Percentiles rank a stretch among this genome's conserved stretches.
phyloP scores from a whole-genome alignment of 2,888 invertebrate species.

The Tuta absoluta region DNA sequence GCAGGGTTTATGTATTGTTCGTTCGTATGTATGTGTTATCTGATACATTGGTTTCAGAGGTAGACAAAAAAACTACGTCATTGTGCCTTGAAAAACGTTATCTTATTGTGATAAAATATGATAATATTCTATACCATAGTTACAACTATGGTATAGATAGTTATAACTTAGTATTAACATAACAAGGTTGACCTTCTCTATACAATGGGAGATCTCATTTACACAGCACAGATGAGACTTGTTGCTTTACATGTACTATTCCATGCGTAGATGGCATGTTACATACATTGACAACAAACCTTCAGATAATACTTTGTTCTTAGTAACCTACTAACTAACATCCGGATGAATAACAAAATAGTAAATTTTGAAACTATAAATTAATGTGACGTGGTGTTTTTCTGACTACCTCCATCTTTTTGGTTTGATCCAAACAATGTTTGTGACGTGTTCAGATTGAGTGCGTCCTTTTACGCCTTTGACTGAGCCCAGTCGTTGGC shows the following conservation, averaged over 20 bases:
- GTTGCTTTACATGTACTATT: neutral
- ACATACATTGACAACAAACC: too few relatives aligned
- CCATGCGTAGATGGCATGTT: too few relatives aligned
- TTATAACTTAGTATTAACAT: neutral
- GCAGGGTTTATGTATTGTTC: neutral
- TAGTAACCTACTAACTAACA: too few relatives aligned
- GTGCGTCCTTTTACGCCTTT: too few relatives aligned
- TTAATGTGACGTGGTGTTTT: neutral
- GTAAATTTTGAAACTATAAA: neutral
- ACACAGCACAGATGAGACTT: neutral
- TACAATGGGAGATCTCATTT: neutral
- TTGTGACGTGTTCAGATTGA: too few relatives aligned
- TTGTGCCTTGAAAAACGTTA: neutral
- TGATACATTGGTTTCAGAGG: neutral
- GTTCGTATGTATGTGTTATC: neutral
- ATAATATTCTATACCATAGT: neutral
- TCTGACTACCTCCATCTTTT: neutral
- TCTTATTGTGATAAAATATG: neutral
- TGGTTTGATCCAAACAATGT: neutral
- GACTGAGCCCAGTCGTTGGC: too few relatives aligned
- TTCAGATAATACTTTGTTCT: too few relatives aligned
- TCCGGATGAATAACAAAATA: neutral
- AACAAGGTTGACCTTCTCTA: slow-evolving; percentile 1
- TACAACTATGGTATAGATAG: too few relatives aligned
- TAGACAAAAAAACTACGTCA: neutral